A percentile compares a stretch with the other conserved stretches of the same genome.
Conservation (phyloP, 2,888 invertebrate species). For the Tricholauxania praeusta region DNA sequence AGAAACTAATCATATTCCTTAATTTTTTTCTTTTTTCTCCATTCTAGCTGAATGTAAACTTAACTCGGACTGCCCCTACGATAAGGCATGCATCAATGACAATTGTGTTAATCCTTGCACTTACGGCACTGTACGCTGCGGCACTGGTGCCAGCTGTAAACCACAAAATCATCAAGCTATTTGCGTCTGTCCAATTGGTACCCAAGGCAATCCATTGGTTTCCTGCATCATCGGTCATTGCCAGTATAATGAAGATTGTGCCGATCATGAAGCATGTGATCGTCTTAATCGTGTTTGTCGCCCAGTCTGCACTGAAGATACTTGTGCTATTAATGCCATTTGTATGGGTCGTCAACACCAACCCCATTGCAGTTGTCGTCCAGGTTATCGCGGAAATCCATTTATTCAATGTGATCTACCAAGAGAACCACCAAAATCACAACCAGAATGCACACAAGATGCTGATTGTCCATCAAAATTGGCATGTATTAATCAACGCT, state of each 20-base stretch:
- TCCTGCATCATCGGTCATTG: slow-evolving; percentile 87
- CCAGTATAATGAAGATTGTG: slow-evolving; percentile 91
- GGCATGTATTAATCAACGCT: slow-evolving; percentile 82
- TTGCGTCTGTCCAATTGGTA: slow-evolving; percentile 86
- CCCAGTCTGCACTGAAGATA: slow-evolving; percentile 84
- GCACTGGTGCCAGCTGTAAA: slow-evolving; percentile 82
- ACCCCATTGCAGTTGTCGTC: slow-evolving; percentile 81
- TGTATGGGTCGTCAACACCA: slow-evolving; percentile 83
- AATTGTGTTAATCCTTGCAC: slow-evolving; percentile 86
- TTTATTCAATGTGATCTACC: slow-evolving; percentile 76
- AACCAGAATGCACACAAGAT: slow-evolving; percentile 79
- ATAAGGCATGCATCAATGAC: slow-evolving; percentile 82
- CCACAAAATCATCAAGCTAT: slow-evolving; percentile 82
- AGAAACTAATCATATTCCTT: background rate
- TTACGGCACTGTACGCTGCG: slow-evolving; percentile 76
- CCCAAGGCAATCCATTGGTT: slow-evolving; percentile 84
- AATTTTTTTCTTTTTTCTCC: background rate
- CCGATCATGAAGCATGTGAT: slow-evolving; percentile 86
- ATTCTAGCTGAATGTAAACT: slow-evolving; percentile 81
- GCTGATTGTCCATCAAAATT: slow-evolving; percentile 80
- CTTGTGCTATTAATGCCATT: slow-evolving; percentile 83
- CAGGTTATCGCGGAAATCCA: slow-evolving; percentile 84
- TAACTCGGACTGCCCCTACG: slow-evolving; percentile 85
- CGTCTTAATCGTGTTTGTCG: slow-evolving; percentile 85
- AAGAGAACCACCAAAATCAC: slow-evolving; percentile 60